phyloP scores from a whole-genome alignment of 2,888 invertebrate species.

The Hipparchia sbordonii region DNA sequence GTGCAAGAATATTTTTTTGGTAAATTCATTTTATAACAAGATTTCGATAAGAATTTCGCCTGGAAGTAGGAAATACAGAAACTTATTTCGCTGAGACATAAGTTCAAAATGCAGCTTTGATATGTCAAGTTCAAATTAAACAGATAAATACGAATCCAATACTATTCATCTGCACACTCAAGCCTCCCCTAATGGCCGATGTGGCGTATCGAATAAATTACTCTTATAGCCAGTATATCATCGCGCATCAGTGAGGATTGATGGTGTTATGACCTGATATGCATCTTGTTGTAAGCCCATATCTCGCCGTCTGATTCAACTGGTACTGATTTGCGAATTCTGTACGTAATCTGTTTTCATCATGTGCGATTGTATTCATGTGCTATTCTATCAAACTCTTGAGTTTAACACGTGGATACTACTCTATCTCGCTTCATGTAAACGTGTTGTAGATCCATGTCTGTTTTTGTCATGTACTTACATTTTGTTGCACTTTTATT shows the following conservation, averaged over 20 bases:
- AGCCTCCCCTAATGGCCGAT: constrained; percentile 39
- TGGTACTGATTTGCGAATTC: constrained; percentile 4
- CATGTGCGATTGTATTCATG: background rate
- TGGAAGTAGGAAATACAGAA: too few relatives aligned
- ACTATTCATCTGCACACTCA: constrained; percentile 35
- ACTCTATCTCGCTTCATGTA: too few relatives aligned
- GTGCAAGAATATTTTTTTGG: too few relatives aligned
- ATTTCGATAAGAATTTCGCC: too few relatives aligned
- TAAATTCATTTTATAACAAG: too few relatives aligned
- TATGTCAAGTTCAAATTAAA: background rate
- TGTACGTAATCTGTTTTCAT: constrained; percentile 7
- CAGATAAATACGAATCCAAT: constrained; percentile 13
- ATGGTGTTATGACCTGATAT: constrained; percentile 44
- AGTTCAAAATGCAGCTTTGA: too few relatives aligned
- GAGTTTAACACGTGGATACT: background rate
- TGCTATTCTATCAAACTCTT: background rate
- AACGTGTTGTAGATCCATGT: too few relatives aligned
- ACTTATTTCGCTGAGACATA: too few relatives aligned
- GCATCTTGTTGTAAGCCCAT: constrained; percentile 25
- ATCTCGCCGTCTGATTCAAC: constrained; percentile 7
- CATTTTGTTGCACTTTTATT: too few relatives aligned
- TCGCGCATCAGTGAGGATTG: constrained; percentile 41
- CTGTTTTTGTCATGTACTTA: too few relatives aligned
- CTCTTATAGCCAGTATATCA: constrained; percentile 50
- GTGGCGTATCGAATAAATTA: constrained; percentile 49